Conservation (phyloP, 2,888 invertebrate species). For the Brachypterus glaber region DNA sequence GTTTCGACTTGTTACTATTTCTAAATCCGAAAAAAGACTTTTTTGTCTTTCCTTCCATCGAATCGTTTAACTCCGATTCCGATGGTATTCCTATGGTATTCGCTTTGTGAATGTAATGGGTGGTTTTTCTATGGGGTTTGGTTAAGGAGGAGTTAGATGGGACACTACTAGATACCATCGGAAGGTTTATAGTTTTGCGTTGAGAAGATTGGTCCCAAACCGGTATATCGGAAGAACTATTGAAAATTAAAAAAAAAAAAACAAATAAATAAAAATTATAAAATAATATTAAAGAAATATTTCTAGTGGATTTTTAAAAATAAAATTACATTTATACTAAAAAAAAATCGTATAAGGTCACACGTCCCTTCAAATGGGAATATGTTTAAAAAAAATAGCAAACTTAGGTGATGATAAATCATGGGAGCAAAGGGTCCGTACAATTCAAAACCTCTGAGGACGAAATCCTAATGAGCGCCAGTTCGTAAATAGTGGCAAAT, state of each 20-base stretch:
- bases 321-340: no score
- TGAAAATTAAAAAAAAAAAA: conserved; percentile 10
- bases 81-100: conserved; percentile 54
- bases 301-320: no score
- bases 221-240: neutral
- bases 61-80: conserved; percentile 39
- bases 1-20: conserved; percentile 47
- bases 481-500: no score
- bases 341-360: no score
- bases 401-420: no score
- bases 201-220: conserved; percentile 13
- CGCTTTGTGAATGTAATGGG: conserved; percentile 38
- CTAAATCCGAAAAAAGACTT: conserved; percentile 50
- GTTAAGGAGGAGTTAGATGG: conserved; percentile 14
- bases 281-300: conserved; percentile 17
- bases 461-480: no score
- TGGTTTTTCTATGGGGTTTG: conserved; percentile 30
- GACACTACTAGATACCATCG: conserved; percentile 21
- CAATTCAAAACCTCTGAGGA: no score
- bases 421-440: no score
- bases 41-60: conserved; percentile 29
- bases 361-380: no score
- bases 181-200: conserved; percentile 42
- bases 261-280: conserved; percentile 15
- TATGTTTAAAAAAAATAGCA: no score